Conservation (phyloP, 2,888 invertebrate genomes). For the Endomychus coccineus region DNA sequence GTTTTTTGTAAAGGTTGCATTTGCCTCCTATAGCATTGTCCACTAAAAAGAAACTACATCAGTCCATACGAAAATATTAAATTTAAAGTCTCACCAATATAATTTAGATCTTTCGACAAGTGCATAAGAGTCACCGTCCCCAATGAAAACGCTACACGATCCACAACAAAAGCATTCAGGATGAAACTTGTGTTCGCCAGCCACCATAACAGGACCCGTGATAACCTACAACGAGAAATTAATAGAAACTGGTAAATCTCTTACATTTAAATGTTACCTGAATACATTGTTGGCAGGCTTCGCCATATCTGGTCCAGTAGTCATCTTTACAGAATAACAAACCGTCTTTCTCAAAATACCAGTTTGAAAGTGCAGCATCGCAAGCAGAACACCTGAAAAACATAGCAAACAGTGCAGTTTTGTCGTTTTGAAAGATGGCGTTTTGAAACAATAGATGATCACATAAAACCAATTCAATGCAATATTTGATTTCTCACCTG, state of each 20-base stretch:
- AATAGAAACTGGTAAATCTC: not conserved
- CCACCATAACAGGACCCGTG: constrained; percentile 90
- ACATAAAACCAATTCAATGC: not conserved
- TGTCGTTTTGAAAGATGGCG: not conserved
- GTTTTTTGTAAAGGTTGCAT: constrained; percentile 56
- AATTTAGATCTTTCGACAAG: constrained; percentile 83
- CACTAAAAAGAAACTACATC: constrained; percentile 45
- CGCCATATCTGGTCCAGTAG: constrained; percentile 82
- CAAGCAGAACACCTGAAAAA: constrained; percentile 79
- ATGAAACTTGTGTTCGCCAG: constrained; percentile 91
- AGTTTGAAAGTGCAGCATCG: constrained; percentile 72
- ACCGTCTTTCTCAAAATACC: constrained; percentile 92
- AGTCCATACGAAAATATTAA: not conserved
- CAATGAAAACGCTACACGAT: constrained; percentile 74
- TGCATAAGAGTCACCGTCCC: constrained; percentile 88
- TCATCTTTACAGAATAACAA: constrained; percentile 81
- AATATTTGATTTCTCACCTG: constrained; percentile 48
- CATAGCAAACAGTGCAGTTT: constrained; percentile 2
- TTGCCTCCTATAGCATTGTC: constrained; percentile 66
- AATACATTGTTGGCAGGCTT: constrained; percentile 82
- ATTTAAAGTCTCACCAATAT: constrained; percentile 58
- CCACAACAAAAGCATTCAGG: constrained; percentile 91
- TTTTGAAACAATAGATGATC: no score
- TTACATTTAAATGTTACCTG: constrained; percentile 48
- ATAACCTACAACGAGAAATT: constrained; percentile 43